Evolutionary conservation across 1,140 invertebrate species (phyloP), one percentile per base, ranked within the genome.

Genomic region (Chrysomallon squamiferum): DNA sequence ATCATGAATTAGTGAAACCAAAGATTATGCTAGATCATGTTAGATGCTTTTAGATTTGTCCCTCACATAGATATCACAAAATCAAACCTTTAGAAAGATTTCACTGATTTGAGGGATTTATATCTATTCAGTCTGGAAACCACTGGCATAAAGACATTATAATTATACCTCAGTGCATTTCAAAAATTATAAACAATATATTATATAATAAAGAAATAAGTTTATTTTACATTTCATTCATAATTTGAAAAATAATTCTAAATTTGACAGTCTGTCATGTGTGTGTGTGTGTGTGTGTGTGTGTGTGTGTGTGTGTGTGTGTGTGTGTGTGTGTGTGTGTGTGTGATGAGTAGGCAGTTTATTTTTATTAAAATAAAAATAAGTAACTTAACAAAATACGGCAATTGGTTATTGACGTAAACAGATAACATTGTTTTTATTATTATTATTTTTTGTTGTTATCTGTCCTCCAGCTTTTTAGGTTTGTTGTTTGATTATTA

Each of bases 281-380:
- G 27, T 35, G 27, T 52, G 1, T 15, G 29, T 18, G 11, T 5
- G 30, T 30, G 5, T 54, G 61, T 33, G 49, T 56, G 61, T 54
- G 41, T 43, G 41, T 43, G 41, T 43, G 41, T 43, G 15, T 18
- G 57, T 45, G 33, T 60, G 38, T 45, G 38, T 47, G 20, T 61
- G 41, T 47, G 38, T 61, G 59, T 61, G 59, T 61, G 59, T 61
- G 59, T 61, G 59, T 61, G 41, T 61, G 59, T 61, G 59, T 61
- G 59, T 61, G 59, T 47, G 9, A 11, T 33, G 5, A 41, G 20
- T 27, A 22, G 59, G 20, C 33, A 22, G 59, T 45, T 33, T 45
- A 27, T 45, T 15, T 45, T 33, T 22, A 22, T 6, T 13, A 22
- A 3, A 9, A n/a, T 43, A n/a, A 9, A 41, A 9, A 22, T 1